Evolutionary conservation across 2,113 vertebrate genomes (phyloP).

Genomic region (Mobula birostris): DNA sequence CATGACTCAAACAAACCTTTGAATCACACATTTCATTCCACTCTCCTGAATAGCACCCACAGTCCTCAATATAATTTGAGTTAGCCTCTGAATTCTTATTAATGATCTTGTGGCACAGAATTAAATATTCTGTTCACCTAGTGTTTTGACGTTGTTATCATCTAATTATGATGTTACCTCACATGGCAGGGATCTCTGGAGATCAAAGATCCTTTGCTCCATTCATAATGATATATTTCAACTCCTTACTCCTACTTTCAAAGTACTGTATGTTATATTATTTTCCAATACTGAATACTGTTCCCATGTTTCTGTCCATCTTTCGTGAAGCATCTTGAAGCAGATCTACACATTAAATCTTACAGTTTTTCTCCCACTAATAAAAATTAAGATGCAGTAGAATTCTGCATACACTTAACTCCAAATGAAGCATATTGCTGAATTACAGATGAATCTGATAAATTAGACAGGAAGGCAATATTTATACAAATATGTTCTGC

Average conservation of each 20-base stretch:
- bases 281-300: background rate
- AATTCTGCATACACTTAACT: background rate
- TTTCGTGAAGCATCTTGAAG: background rate
- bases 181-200: background rate
- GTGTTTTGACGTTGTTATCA: too few species aligned
- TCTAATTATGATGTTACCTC: background rate
- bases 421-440: background rate
- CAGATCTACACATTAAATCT: background rate
- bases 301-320: background rate
- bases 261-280: background rate
- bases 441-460: background rate
- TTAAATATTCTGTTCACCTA: too few species aligned
- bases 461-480: background rate
- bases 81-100: background rate
- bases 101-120: background rate
- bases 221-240: background rate
- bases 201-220: background rate
- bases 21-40: background rate
- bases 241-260: background rate
- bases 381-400: background rate
- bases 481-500: conserved; percentile 6
- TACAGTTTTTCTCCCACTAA: background rate
- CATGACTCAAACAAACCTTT: background rate
- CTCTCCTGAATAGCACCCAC: background rate
- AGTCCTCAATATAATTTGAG: background rate